Conservation (phyloP, 2,888 invertebrate genomes). For the Phragmatobia fuliginosa region DNA sequence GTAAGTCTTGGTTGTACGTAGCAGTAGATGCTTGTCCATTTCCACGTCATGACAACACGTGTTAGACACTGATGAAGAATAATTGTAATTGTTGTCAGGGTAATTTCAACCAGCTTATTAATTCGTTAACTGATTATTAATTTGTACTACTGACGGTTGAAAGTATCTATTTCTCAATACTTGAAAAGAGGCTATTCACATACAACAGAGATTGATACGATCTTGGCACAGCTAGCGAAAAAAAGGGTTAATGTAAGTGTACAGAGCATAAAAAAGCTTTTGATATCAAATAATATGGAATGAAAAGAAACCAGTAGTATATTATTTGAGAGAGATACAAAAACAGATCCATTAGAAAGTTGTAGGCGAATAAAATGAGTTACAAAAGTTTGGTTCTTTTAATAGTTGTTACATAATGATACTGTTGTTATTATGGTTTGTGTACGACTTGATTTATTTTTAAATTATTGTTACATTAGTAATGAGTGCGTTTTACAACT, state of each 20-base stretch:
- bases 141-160: no score
- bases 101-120: no score
- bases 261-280: not conserved
- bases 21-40: not conserved
- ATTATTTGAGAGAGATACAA: constrained; percentile 17
- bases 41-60: not conserved
- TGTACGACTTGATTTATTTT: not conserved
- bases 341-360: constrained; percentile 41
- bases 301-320: not conserved
- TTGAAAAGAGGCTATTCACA: not conserved
- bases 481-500: not conserved
- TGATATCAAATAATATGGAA: not conserved
- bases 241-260: not conserved
- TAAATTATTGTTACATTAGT: not conserved
- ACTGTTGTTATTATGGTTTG: constrained; percentile 15
- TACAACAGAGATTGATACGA: not conserved
- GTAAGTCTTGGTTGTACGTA: not conserved
- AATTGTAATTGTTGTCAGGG: not conserved
- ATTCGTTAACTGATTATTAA: no score
- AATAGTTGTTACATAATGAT: constrained; percentile 34
- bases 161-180: no score
- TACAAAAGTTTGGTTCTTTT: constrained; percentile 22
- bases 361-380: constrained; percentile 23
- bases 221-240: not conserved
- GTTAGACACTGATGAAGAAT: not conserved